Percentiles rank a stretch among this genome's conserved stretches.
Evolutionary conservation across 2,797 vertebrate genomes (phyloP).

Genomic region (Toxotes lorentzi): DNA sequence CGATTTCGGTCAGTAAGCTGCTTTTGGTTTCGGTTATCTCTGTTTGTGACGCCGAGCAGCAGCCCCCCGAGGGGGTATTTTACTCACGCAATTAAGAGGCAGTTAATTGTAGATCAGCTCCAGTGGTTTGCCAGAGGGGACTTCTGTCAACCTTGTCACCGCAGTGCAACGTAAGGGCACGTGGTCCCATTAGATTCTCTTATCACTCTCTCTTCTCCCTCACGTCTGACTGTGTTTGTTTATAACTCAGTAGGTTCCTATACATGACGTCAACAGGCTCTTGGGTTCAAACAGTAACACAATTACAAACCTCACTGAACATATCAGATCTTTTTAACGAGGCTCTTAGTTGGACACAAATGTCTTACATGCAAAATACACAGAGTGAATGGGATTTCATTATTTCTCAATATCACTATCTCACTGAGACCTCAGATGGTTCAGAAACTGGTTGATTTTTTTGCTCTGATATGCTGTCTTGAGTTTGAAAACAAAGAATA

Average conservation of each 20-base stretch:
- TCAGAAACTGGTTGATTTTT: not conserved
- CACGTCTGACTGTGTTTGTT: conserved; percentile 29
- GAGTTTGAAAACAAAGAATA: conserved; percentile 4
- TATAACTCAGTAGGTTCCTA: conserved; percentile 26
- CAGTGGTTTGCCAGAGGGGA: conserved; percentile 55
- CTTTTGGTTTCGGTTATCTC: conserved; percentile 49
- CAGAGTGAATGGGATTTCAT: conserved; percentile 5
- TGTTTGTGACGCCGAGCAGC: conserved; percentile 23
- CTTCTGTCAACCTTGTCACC: conserved; percentile 59
- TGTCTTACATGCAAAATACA: conserved; percentile 15
- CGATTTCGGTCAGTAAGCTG: conserved; percentile 36
- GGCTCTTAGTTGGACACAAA: conserved; percentile 24
- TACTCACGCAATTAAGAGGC: conserved; percentile 66
- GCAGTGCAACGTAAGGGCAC: conserved; percentile 30
- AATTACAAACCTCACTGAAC: conserved; percentile 61
- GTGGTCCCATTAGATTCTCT: conserved; percentile 37
- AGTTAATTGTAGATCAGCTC: conserved; percentile 71
- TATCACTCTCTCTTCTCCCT: conserved; percentile 22
- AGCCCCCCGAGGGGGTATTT: conserved; percentile 41
- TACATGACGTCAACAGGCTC: conserved; percentile 28
- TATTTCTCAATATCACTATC: conserved; percentile 1
- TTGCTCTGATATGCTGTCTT: not conserved
- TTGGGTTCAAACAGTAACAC: conserved; percentile 46
- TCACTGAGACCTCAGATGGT: not conserved
- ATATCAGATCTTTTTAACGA: conserved; percentile 62